These are phyloP conservation scores for Drosophila carrolli DNA, from an alignment of 1,140 invertebrate genomes.

Conservation along the genomic window DNA sequence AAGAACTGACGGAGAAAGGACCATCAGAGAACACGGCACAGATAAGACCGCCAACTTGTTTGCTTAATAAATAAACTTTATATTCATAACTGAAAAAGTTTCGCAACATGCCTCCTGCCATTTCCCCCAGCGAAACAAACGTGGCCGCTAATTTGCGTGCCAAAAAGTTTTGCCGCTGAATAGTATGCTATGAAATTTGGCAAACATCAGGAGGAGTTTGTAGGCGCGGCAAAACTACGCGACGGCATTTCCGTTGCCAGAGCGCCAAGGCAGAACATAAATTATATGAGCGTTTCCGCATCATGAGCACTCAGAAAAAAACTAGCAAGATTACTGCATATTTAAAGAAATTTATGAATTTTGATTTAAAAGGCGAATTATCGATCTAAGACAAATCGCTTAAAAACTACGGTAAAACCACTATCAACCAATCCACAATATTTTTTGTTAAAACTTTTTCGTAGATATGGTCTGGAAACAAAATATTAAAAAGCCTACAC, in stretches of 20 bases:
- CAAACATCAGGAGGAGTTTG: slow-evolving; percentile 11
- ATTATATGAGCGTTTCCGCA: slow-evolving; percentile 74
- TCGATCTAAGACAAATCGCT: too few species aligned
- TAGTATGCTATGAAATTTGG: slow-evolving; percentile 65
- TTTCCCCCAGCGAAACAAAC: slow-evolving; percentile 65
- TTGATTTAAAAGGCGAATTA: not conserved
- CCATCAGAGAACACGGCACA: slow-evolving; percentile 47
- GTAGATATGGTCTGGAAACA: too few species aligned
- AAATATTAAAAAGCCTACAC: too few species aligned
- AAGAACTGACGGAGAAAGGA: slow-evolving; percentile 44
- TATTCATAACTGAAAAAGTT: slow-evolving; percentile 82
- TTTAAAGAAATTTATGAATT: too few species aligned
- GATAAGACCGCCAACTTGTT: slow-evolving; percentile 79
- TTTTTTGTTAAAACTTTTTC: too few species aligned
- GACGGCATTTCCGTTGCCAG: slow-evolving; percentile 72
- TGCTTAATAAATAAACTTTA: slow-evolving; percentile 83
- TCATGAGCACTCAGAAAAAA: slow-evolving; percentile 33
- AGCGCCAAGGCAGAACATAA: slow-evolving; percentile 71
- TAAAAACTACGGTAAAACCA: too few species aligned
- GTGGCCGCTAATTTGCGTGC: slow-evolving; percentile 77
- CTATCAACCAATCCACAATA: too few species aligned
- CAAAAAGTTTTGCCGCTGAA: slow-evolving; percentile 66
- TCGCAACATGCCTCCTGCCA: slow-evolving; percentile 34
- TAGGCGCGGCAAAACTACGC: slow-evolving; percentile 48
- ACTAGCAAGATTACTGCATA: too few species aligned